phyloP scores from a whole-genome alignment of 1,140 invertebrate species.

The Pachypeltis micranthus region DNA sequence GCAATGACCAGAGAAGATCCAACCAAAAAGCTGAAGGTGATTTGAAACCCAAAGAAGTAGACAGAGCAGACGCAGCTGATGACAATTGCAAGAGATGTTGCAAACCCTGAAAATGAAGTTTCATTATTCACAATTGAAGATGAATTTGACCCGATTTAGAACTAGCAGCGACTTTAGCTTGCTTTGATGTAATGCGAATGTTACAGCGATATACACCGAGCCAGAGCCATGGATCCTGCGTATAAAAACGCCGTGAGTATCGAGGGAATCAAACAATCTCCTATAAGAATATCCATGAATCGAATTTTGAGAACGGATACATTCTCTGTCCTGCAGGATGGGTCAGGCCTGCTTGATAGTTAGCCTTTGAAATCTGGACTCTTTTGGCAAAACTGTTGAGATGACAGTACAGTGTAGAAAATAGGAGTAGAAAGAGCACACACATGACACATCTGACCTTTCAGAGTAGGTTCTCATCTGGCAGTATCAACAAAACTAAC shows the following conservation, averaged over 20 bases:
- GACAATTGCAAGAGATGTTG: conserved; percentile 88
- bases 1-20: conserved; percentile 82
- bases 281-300: not conserved
- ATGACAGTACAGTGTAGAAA: too few species aligned
- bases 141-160: not conserved
- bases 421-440: too few species aligned
- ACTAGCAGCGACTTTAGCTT: too few species aligned
- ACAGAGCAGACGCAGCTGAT: conserved; percentile 88
- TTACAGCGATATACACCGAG: not conserved
- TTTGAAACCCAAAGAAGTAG: conserved; percentile 80
- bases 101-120: conserved; percentile 42
- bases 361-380: too few species aligned
- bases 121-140: not conserved
- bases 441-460: too few species aligned
- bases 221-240: not conserved
- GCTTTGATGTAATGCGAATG: not conserved
- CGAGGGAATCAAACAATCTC: not conserved
- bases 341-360: too few species aligned
- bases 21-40: conserved; percentile 72
- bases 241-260: not conserved
- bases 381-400: too few species aligned
- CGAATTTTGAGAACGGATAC: too few species aligned
- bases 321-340: too few species aligned
- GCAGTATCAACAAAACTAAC: too few species aligned
- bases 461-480: too few species aligned